Evolutionary conservation across 2,888 invertebrate species (phyloP), one percentile per base, ranked within the genome.

Genomic region (Cordilura impudica): DNA sequence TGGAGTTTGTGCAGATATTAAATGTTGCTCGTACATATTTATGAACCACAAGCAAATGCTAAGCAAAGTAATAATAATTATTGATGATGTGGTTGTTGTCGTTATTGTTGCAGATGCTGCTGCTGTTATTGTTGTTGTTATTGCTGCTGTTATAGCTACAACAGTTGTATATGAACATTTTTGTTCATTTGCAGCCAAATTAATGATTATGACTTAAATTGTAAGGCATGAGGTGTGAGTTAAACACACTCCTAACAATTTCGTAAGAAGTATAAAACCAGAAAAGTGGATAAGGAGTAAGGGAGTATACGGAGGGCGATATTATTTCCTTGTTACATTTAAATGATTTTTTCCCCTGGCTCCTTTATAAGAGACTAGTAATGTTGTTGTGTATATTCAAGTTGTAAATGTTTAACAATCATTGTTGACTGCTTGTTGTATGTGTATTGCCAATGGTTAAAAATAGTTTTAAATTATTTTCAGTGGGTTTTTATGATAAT

Each of bases 61-160:
- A 60, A 71, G 81, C 78, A 73, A 60, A 71, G 81, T 81, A 83
- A 83, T 82, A 82, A 82, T 82, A 83, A 83, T 83, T 82, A 82
- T 82, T 82, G 81, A 81, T 81, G 81, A 67, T 74, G 77, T 81
- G 70, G 69, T 82, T 79, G 79, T 72, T 74, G 75, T 67, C 47
- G 54, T 74, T 43, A 29, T 74, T 66, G 39, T 14, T 67, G 70
- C 63, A 72, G 74, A 63, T 74, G 63, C 76, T 73, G 65, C 56
- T 49, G 51, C 58, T 78, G 67, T 23, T 53, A 58, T 47, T 63
- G 74, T 60, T 60, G 56, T 54, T 60, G 69, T 56, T 73, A 10
- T 43, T 53, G n/a, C 26, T 70, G 54, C 73, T 73, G 71, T 60
- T 77, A 72, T 70, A 65, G 45, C 66, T 70, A 70, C 76, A 67